Percentiles rank a stretch among this genome's conserved stretches.
Evolutionary conservation across 1,140 invertebrate genomes (phyloP).

Genomic region (Ylistrum balloti): DNA sequence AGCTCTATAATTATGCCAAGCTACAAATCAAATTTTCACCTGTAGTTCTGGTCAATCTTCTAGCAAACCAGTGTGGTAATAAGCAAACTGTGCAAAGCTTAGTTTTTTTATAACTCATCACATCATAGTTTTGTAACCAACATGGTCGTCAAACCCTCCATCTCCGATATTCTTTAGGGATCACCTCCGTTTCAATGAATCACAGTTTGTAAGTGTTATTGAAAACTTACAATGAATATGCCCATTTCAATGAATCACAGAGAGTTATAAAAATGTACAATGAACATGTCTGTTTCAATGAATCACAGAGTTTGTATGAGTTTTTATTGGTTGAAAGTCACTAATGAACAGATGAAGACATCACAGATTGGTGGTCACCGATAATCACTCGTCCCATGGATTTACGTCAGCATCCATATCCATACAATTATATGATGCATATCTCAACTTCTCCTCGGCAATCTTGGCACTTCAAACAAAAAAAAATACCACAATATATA

Average conservation of each 20-base stretch:
- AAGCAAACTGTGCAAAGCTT: neutral
- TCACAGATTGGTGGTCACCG: neutral
- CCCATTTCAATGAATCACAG: too few relatives aligned
- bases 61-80: neutral
- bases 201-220: too few relatives aligned
- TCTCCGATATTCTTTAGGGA: too few relatives aligned
- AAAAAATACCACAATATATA: slow-evolving; percentile 28
- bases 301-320: too few relatives aligned
- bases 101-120: neutral
- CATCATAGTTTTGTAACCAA: neutral
- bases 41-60: too few relatives aligned
- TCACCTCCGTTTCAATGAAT: too few relatives aligned
- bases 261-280: too few relatives aligned
- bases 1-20: too few relatives aligned
- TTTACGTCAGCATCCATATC: slow-evolving; percentile 82
- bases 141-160: neutral
- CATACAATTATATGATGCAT: slow-evolving; percentile 82
- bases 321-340: too few relatives aligned
- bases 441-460: slow-evolving; percentile 82
- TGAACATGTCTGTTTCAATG: too few relatives aligned
- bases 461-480: slow-evolving; percentile 78
- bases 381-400: slow-evolving; percentile 68
- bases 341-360: neutral
- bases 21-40: too few relatives aligned
- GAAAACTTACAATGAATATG: too few relatives aligned